These are phyloP conservation scores for Xylocopa sonorina DNA, from an alignment of 1,140 invertebrate genomes.

Conservation along the genomic window DNA sequence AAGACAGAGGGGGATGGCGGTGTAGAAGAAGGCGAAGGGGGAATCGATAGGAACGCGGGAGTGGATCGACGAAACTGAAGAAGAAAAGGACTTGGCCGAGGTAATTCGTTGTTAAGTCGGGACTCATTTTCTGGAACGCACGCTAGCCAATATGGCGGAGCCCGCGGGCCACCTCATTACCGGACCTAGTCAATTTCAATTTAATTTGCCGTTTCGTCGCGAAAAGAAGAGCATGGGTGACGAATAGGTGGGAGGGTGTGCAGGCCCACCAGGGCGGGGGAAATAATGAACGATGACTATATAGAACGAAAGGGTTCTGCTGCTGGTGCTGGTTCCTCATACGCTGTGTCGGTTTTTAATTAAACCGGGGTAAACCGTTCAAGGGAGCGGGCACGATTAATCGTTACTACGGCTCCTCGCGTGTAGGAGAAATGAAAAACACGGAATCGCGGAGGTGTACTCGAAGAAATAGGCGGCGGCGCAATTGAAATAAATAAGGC, in stretches of 20 bases:
- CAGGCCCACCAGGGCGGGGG: not conserved
- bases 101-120: slow-evolving; percentile 72
- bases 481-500: too few species aligned
- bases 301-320: not conserved
- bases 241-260: not conserved
- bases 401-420: too few species aligned
- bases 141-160: slow-evolving; percentile 36
- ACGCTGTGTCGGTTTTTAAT: slow-evolving; percentile 66
- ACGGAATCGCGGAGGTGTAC: slow-evolving; percentile 2
- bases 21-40: slow-evolving; percentile 12
- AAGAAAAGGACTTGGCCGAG: slow-evolving; percentile 58
- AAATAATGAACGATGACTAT: not conserved
- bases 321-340: slow-evolving; percentile 48
- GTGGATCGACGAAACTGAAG: not conserved
- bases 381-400: slow-evolving; percentile 56
- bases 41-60: not conserved
- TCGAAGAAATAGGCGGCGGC: slow-evolving; percentile 35
- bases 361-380: slow-evolving; percentile 56
- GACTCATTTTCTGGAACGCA: slow-evolving; percentile 72
- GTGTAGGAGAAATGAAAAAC: slow-evolving; percentile 61
- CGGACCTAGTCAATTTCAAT: slow-evolving; percentile 73
- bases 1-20: not conserved
- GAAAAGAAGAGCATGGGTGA: slow-evolving; percentile 28
- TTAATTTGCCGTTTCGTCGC: slow-evolving; percentile 69
- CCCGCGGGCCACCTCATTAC: slow-evolving; percentile 69